Conservation (phyloP, 1,140 invertebrate genomes). For the Triops cancriformis region DNA sequence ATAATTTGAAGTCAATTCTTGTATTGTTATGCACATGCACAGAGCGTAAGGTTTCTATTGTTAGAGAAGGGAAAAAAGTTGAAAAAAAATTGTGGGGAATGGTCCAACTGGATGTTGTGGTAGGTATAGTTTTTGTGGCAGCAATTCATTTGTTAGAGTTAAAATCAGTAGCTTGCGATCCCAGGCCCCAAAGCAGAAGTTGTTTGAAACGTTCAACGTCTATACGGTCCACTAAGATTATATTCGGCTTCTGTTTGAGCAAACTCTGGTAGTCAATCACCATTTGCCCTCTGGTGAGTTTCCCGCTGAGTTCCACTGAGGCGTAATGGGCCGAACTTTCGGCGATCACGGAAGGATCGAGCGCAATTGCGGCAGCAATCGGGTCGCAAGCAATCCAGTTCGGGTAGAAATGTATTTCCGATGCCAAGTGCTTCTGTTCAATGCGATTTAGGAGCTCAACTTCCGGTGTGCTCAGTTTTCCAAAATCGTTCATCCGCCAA, state of each 20-base stretch:
- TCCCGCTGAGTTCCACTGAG: constrained; percentile 48
- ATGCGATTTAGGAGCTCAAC: constrained; percentile 47
- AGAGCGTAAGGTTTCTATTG: too few relatives aligned
- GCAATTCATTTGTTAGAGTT: too few relatives aligned
- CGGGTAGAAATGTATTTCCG: constrained; percentile 32
- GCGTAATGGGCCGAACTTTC: constrained; percentile 41
- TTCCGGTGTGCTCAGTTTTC: constrained; percentile 39
- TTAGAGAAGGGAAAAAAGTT: too few relatives aligned
- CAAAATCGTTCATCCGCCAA: constrained; percentile 46
- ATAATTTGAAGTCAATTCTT: too few relatives aligned
- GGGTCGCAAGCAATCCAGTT: constrained; percentile 49
- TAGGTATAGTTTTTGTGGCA: too few relatives aligned
- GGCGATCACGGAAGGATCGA: constrained; percentile 37
- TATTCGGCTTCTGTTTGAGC: constrained; percentile 38
- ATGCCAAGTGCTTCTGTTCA: constrained; percentile 41
- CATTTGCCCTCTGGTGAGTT: constrained; percentile 50
- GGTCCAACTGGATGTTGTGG: too few relatives aligned
- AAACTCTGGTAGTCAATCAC: constrained; percentile 49
- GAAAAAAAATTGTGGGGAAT: too few relatives aligned
- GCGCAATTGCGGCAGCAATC: constrained; percentile 44
- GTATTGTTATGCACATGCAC: too few relatives aligned
- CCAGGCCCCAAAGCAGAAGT: constrained; percentile 36
- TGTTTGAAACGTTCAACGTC: constrained; percentile 44
- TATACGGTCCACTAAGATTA: constrained; percentile 45
- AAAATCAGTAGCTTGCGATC: too few relatives aligned